A percentile compares a stretch with the other conserved stretches of the same genome.
These are phyloP conservation scores for Dissostichus mawsoni DNA, from an alignment of 2,113 vertebrate genomes.

Conservation along the genomic window DNA sequence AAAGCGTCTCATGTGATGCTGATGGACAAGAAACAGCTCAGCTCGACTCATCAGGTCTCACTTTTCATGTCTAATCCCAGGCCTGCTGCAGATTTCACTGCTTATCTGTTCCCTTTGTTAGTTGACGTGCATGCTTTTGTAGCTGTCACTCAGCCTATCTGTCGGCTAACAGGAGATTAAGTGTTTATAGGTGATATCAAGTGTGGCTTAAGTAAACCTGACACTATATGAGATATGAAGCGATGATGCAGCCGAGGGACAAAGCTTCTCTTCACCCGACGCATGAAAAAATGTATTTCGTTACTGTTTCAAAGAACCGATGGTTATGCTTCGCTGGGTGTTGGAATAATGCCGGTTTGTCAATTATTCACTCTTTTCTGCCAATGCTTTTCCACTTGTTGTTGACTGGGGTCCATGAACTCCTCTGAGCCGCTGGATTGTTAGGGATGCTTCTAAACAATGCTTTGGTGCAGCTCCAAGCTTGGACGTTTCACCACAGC, in stretches of 20 bases:
- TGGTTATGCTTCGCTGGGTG: neutral
- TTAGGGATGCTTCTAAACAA: constrained; percentile 78
- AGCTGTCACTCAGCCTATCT: constrained; percentile 36
- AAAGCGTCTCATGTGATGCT: neutral
- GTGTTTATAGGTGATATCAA: constrained; percentile 28
- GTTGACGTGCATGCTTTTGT: constrained; percentile 37
- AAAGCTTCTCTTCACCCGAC: constrained; percentile 12
- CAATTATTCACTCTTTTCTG: constrained; percentile 47
- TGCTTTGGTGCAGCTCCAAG: constrained; percentile 69
- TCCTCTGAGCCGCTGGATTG: constrained; percentile 63
- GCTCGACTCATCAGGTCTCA: neutral
- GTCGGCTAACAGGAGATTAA: constrained; percentile 42
- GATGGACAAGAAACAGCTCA: neutral
- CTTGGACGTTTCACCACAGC: constrained; percentile 69
- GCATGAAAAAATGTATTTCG: neutral
- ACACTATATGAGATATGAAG: constrained; percentile 23
- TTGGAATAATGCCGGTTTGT: constrained; percentile 13
- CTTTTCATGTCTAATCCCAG: constrained; percentile 31
- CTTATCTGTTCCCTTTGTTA: constrained; percentile 46
- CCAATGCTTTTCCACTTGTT: constrained; percentile 62
- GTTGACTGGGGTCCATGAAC: constrained; percentile 58
- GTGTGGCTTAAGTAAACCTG: constrained; percentile 41
- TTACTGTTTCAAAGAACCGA: neutral
- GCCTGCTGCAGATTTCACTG: constrained; percentile 9
- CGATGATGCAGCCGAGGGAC: constrained; percentile 11